Evolutionary conservation across 2,113 vertebrate genomes (phyloP).

Genomic region (Rhizomys pruinosus): DNA sequence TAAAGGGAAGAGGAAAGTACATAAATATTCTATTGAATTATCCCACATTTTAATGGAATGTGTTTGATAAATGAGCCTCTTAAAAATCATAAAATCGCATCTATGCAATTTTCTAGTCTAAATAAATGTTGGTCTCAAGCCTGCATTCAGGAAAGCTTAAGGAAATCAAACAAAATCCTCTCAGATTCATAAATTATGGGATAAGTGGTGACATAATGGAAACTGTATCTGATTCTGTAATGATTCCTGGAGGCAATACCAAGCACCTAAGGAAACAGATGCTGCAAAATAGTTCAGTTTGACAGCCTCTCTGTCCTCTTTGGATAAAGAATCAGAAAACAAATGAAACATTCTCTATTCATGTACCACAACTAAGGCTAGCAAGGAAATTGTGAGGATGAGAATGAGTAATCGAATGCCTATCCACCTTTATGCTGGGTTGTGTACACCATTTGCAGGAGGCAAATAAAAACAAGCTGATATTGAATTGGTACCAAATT

Average conservation of each 20-base stretch:
- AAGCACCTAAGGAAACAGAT: constrained; percentile 36
- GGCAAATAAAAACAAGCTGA: constrained; percentile 5
- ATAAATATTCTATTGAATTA: constrained; percentile 73
- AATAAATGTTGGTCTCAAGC: constrained; percentile 79
- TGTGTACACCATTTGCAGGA: constrained; percentile 26
- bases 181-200: constrained; percentile 81
- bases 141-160: constrained; percentile 75
- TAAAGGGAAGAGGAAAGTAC: constrained; percentile 60
- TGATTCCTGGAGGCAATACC: constrained; percentile 21
- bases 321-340: constrained; percentile 59
- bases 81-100: constrained; percentile 71
- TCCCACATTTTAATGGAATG: constrained; percentile 71
- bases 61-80: constrained; percentile 71
- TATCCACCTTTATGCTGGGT: background rate
- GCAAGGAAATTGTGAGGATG: constrained; percentile 70
- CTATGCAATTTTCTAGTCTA: constrained; percentile 81
- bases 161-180: constrained; percentile 72
- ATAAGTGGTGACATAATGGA: constrained; percentile 70
- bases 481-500: constrained; percentile 40
- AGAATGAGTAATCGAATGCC: constrained; percentile 60
- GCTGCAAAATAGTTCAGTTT: constrained; percentile 45
- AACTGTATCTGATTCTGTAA: constrained; percentile 61
- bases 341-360: constrained; percentile 75
- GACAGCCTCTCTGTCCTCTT: constrained; percentile 60
- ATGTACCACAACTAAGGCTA: constrained; percentile 74